Evolutionary conservation across 1,140 invertebrate genomes (phyloP).

Genomic region (Trichonephila clavata): DNA sequence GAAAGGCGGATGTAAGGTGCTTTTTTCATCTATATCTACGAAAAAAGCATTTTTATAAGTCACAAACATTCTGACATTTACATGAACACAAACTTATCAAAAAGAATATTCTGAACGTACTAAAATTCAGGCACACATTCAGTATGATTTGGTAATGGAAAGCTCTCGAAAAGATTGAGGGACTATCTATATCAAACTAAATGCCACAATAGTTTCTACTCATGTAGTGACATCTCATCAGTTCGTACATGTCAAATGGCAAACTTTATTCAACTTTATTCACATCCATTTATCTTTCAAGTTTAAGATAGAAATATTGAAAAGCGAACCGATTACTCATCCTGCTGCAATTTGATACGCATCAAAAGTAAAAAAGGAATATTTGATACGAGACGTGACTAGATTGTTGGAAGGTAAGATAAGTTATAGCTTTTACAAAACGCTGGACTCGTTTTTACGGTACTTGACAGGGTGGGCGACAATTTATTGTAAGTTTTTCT

Average conservation of each 20-base stretch:
- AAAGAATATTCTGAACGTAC: too few relatives aligned
- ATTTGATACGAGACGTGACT: neutral
- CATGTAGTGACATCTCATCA: slow-evolving; percentile 13
- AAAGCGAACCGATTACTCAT: slow-evolving; percentile 2
- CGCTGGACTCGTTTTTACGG: neutral
- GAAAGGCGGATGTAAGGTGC: too few relatives aligned
- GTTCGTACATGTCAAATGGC: neutral
- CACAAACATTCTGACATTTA: too few relatives aligned
- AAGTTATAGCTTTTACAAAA: neutral
- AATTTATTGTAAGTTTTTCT: neutral
- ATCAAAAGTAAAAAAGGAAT: slow-evolving; percentile 12
- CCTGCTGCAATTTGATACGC: slow-evolving; percentile 23
- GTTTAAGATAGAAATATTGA: slow-evolving; percentile 21
- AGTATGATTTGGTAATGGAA: too few relatives aligned
- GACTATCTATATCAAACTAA: neutral
- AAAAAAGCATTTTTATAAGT: too few relatives aligned
- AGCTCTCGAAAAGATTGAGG: too few relatives aligned
- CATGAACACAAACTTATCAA: too few relatives aligned
- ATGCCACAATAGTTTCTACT: neutral
- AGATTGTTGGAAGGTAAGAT: neutral
- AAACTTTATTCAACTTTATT: slow-evolving; percentile 28
- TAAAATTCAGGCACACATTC: too few relatives aligned
- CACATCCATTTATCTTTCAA: slow-evolving; percentile 11
- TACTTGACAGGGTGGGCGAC: neutral
- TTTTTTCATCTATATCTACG: too few relatives aligned